These are phyloP conservation scores for Malacoctenus gilli DNA, from an alignment of 2,797 vertebrate genomes.

Conservation along the genomic window DNA sequence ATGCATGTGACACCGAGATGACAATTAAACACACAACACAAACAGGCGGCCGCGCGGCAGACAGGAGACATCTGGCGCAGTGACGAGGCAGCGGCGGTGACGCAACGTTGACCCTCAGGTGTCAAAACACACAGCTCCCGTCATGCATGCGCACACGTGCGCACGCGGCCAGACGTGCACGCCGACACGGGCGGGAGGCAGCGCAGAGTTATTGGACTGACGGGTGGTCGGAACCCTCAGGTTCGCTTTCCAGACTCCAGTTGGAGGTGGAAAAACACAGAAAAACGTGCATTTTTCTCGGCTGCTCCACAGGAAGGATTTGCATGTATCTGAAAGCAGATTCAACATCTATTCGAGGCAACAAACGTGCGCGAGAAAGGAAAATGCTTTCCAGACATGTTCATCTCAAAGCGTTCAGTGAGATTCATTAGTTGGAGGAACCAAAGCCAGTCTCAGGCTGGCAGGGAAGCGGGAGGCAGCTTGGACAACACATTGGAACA, in stretches of 20 bases:
- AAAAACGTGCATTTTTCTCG: no score
- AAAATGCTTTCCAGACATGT: no score
- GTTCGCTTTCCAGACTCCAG: no score
- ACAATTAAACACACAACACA: constrained; percentile 57
- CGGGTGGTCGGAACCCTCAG: no score
- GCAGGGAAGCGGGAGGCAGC: background rate
- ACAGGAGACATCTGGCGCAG: constrained; percentile 69
- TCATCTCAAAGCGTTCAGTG: no score
- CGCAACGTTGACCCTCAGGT: constrained; percentile 51
- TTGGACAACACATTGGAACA: background rate
- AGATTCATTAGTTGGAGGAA: background rate
- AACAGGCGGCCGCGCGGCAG: constrained; percentile 26
- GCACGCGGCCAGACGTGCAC: background rate
- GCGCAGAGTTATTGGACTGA: background rate
- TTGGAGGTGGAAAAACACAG: no score
- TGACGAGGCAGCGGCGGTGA: constrained; percentile 32
- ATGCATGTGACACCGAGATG: constrained; percentile 69
- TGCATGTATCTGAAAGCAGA: no score
- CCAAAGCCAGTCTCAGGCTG: background rate
- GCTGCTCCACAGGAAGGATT: no score
- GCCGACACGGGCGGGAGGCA: background rate
- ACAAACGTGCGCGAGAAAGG: background rate
- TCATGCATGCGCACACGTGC: constrained; percentile 15
- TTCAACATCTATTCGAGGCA: no score
- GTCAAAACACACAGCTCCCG: constrained; percentile 40